Evolutionary conservation across 2,888 invertebrate species (phyloP), one percentile per base, ranked within the genome.

Genomic region (Athrips mouffetella): DNA sequence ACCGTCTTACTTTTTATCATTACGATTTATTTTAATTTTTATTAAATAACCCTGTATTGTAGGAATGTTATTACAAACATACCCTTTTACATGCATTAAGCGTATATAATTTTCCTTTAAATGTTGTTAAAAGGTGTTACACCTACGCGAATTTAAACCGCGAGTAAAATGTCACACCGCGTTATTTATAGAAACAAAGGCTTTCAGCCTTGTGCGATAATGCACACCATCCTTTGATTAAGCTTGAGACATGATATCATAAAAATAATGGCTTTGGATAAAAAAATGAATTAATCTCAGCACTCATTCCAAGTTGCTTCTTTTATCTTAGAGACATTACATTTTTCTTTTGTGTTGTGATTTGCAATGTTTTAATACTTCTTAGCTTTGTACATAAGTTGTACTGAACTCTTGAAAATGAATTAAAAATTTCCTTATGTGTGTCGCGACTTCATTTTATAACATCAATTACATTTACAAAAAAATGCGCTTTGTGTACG

Each of bases 191-290:
- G 33, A 2, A 33, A 33, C 16, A 16, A 16, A 13, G 16, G 33
- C 33, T 16, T 33, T 13, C 5, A 16, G 16, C 33, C 33, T 33
- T 33, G 33, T 16, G 13, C 33, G 33, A 33, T 33, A 33, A 33
- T 33, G 33, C 33, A 33, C 33, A 15, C 16, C 15, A 33, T 16
- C 15, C 33, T 33, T 13, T 16, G 7, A 8, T 33, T 33, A 16
- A 13, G 33, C 5, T 8, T 13, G 33, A 33, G 33, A 33, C 16
- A 33, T 33, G 33, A 33, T 33, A 33, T 33, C 33, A 33, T 33
- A 33, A 33, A 33, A 33, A 33, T 33, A 33, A 33, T 33, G 33
- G 16, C 33, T 16, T 16, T 33, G 33, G 33, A 33, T 33, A 33
- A 33, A 33, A 33, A 16, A 8, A 16, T 33, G 15, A 16, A 33